Percentiles rank a stretch among this genome's conserved stretches.
These are phyloP conservation scores for Drosophila suboccidentalis DNA, from an alignment of 2,888 invertebrate species.

Conservation along the genomic window DNA sequence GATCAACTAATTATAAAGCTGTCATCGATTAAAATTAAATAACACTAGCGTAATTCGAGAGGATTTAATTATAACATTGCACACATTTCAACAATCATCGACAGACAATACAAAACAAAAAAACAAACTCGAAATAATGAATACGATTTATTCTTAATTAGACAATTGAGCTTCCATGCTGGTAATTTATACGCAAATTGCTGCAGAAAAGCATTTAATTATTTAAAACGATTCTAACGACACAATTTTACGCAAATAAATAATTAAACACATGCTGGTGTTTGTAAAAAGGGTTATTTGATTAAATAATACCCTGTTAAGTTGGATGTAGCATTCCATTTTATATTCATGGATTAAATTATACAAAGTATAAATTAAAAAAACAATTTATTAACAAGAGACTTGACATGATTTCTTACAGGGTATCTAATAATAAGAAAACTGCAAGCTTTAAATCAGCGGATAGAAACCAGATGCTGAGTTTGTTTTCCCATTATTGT, in stretches of 20 bases:
- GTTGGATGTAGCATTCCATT: background rate
- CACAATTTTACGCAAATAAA: constrained; percentile 24
- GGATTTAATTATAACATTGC: background rate
- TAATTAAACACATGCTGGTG: constrained; percentile 1
- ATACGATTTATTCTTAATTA: constrained; percentile 43
- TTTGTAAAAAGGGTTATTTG: background rate
- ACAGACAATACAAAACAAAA: background rate
- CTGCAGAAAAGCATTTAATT: constrained; percentile 17
- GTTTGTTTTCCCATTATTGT: background rate
- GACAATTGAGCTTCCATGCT: constrained; percentile 18
- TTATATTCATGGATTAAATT: background rate
- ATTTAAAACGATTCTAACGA: constrained; percentile 9
- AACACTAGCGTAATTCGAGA: background rate
- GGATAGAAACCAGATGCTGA: constrained; percentile 10
- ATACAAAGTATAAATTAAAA: no score
- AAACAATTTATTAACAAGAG: no score
- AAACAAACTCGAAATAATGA: constrained; percentile 30
- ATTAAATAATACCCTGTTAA: background rate
- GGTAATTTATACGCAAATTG: constrained; percentile 28
- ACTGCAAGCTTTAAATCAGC: background rate
- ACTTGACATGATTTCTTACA: background rate
- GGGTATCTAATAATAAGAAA: background rate
- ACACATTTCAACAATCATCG: constrained; percentile 3
- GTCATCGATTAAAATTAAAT: background rate
- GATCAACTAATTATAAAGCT: constrained; percentile 21